Percentiles rank a stretch among this genome's conserved stretches.
Evolutionary conservation across 2,888 invertebrate genomes (phyloP).

Genomic region (Anthrax anthrax): DNA sequence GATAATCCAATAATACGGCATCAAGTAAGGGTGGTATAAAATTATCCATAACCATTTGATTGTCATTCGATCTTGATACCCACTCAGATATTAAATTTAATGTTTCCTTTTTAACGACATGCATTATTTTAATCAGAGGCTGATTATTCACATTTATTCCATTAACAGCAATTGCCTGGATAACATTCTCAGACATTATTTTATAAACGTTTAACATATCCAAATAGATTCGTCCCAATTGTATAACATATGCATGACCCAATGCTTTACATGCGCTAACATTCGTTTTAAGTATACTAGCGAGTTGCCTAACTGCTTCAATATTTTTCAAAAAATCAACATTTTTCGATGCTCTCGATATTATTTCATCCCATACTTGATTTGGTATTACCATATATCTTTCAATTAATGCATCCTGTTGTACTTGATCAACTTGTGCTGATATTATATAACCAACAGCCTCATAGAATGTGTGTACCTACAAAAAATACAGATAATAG

Average conservation of each 20-base stretch:
- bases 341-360: constrained; percentile 91
- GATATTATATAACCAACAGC: constrained; percentile 99
- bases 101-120: constrained; percentile 97
- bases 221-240: constrained; percentile 91
- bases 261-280: constrained; percentile 97
- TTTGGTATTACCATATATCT: constrained; percentile 97
- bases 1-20: constrained; percentile 93
- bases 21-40: constrained; percentile 96
- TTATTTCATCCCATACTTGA: constrained; percentile 96
- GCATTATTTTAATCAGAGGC: constrained; percentile 93
- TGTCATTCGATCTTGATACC: constrained; percentile 85
- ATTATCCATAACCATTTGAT: constrained; percentile 86
- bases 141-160: constrained; percentile 97
- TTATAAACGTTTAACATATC: constrained; percentile 99
- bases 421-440: constrained; percentile 79
- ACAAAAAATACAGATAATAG: neutral
- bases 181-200: constrained; percentile 91
- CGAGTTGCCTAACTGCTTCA: constrained; percentile 92
- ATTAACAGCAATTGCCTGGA: constrained; percentile 82
- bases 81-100: constrained; percentile 92
- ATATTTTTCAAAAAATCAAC: constrained; percentile 92
- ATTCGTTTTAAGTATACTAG: constrained; percentile 97
- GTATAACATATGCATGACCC: constrained; percentile 88
- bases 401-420: constrained; percentile 89
- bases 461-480: constrained; percentile 91